These are phyloP conservation scores for Copidosoma floridanum DNA, from an alignment of 1,140 invertebrate species.

Conservation along the genomic window DNA sequence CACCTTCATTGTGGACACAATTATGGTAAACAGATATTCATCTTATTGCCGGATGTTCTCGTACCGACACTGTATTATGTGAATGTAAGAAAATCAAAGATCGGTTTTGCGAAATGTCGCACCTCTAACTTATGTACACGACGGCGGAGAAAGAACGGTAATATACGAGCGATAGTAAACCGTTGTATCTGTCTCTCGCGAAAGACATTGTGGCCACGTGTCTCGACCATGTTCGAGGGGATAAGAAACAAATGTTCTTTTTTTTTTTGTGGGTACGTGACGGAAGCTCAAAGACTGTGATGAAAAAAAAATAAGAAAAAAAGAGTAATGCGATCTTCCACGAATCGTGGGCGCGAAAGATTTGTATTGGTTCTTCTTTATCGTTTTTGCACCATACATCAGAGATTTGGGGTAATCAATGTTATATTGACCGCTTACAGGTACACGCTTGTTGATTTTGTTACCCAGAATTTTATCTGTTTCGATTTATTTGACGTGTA, in stretches of 20 bases:
- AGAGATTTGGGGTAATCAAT: slow-evolving; percentile 3
- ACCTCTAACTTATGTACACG: slow-evolving; percentile 33
- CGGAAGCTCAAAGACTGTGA: too few relatives aligned
- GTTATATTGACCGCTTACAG: too few relatives aligned
- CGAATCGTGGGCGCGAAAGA: not conserved
- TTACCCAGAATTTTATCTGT: too few relatives aligned
- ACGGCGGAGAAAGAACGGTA: too few relatives aligned
- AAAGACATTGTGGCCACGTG: slow-evolving; percentile 32
- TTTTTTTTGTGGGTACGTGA: too few relatives aligned
- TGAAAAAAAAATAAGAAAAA: not conserved
- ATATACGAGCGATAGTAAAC: slow-evolving; percentile 43
- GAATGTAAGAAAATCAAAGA: not conserved
- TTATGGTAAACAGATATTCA: not conserved
- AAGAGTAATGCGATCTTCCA: not conserved
- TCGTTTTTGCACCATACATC: not conserved
- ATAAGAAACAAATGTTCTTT: not conserved
- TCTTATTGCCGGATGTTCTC: not conserved
- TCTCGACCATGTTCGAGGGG: not conserved
- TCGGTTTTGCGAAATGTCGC: not conserved
- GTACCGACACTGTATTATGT: too few relatives aligned
- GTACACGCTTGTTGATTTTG: too few relatives aligned
- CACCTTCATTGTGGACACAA: not conserved
- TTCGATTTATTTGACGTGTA: too few relatives aligned
- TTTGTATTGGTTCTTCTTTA: slow-evolving; percentile 8
- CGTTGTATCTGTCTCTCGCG: slow-evolving; percentile 34